Evolutionary conservation across 1,140 invertebrate genomes (phyloP), one percentile per base, ranked within the genome.

Genomic region (Radopholus similis): DNA sequence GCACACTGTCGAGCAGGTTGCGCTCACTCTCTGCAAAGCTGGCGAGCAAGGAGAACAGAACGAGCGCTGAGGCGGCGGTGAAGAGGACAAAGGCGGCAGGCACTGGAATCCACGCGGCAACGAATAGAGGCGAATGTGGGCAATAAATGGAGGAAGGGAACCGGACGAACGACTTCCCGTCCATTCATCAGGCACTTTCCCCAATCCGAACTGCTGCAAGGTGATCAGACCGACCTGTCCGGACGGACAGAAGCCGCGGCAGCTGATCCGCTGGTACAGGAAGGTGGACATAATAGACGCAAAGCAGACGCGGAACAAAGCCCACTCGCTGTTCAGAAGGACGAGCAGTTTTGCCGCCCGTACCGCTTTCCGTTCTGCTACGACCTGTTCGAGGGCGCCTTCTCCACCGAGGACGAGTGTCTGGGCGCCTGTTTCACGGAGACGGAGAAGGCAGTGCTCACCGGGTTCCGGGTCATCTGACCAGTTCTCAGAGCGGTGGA

Each of bases 261-360:
- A 26, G 9, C n/a, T 44, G 26, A 37, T 53, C 21, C 62, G 62
- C 1, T 51, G 47, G 47, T 51, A 51, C 15, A 51, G 47, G 4
- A 51, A 51, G 23, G 47, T 51, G 15, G 6, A 23, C 6, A 5
- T 26, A 23, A 51, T 9, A 23, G 3, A 26, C 30, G 4, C 30
- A 26, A 23, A 47, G 6, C 5, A 47, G 5, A 8, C 18, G 38
- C 18, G 11, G 38, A 42, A 13, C 38, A 42, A 11, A 13, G 18
- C 11, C 1, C 38, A 18, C 11, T 53, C 23, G 38, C 51, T 62
- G n/a, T 53, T 64, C 38, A 67, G 65, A 67, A 67, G 49, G 65
- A 56, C 32, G 65, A 67, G 18, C 65, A 55, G 47, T 67, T 67
- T 59, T 67, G 65, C 18, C 65, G 65, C 21, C 42, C 54, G 21